Evolutionary conservation across 1,140 invertebrate species (phyloP).

Genomic region (Pseudomyrmex concolor): DNA sequence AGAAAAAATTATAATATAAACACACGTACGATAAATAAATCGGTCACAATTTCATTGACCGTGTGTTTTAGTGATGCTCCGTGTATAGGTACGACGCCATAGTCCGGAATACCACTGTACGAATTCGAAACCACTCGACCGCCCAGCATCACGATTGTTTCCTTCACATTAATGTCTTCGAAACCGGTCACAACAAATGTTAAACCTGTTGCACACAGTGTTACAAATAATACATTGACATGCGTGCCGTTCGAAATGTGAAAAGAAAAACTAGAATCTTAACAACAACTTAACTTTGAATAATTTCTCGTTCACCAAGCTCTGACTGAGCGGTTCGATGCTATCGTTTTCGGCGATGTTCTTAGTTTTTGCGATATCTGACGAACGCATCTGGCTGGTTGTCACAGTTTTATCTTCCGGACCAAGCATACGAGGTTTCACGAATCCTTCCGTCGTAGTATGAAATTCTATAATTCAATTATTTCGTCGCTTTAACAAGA

Average conservation of each 20-base stretch:
- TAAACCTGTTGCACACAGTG: slow-evolving; percentile 72
- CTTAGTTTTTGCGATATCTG: slow-evolving; percentile 1
- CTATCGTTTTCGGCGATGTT: slow-evolving; percentile 43
- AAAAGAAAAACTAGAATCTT: neutral
- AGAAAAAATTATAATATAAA: neutral
- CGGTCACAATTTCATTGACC: slow-evolving; percentile 86
- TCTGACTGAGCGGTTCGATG: slow-evolving; percentile 65
- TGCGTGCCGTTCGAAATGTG: neutral
- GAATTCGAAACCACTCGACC: slow-evolving; percentile 83
- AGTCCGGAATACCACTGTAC: slow-evolving; percentile 86
- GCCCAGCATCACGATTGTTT: slow-evolving; percentile 83
- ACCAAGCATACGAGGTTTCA: slow-evolving; percentile 26
- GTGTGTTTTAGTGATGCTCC: slow-evolving; percentile 78
- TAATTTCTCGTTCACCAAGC: slow-evolving; percentile 65
- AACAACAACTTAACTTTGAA: slow-evolving; percentile 59
- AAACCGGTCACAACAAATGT: slow-evolving; percentile 83
- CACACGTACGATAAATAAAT: slow-evolving; percentile 85
- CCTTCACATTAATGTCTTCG: slow-evolving; percentile 78
- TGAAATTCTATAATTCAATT: slow-evolving; percentile 53
- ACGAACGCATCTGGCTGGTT: neutral
- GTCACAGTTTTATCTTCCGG: neutral
- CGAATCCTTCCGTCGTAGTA: slow-evolving; percentile 64
- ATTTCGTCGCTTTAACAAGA: neutral
- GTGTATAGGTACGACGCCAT: slow-evolving; percentile 85
- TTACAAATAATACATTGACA: neutral